phyloP scores from a whole-genome alignment of 2,888 invertebrate genomes.

The Drosophila paucipuncta region DNA sequence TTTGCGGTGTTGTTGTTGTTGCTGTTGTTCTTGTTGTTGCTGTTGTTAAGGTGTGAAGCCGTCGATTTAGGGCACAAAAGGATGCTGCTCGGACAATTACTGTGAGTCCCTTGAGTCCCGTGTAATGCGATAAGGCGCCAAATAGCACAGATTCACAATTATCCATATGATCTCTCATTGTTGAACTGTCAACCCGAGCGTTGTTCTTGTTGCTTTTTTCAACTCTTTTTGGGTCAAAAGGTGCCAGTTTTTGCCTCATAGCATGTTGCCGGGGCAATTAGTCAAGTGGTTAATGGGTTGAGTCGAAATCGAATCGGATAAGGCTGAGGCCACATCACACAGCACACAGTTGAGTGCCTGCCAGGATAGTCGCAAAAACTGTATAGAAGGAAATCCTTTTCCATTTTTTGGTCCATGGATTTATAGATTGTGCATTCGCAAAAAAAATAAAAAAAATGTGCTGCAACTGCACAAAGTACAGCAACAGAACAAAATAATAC shows the following conservation, averaged over 20 bases:
- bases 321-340: conserved; percentile 33
- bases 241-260: conserved; percentile 29
- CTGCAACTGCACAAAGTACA: conserved; percentile 40
- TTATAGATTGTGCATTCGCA: conserved; percentile 44
- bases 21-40: neutral
- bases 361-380: conserved; percentile 27
- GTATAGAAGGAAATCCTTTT: conserved; percentile 20
- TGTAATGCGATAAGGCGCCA: conserved; percentile 76
- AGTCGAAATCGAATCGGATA: conserved; percentile 62
- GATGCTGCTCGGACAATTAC: conserved; percentile 56
- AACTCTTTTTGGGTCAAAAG: conserved; percentile 68
- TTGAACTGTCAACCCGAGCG: conserved; percentile 45
- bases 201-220: neutral
- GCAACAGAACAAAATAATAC: neutral
- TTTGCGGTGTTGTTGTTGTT: conserved; percentile 61
- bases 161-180: conserved; percentile 63
- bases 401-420: conserved; percentile 1
- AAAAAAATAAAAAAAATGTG: conserved; percentile 9
- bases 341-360: conserved; percentile 25
- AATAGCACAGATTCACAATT: conserved; percentile 50
- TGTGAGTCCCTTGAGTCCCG: conserved; percentile 30
- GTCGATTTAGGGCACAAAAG: conserved; percentile 62
- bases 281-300: conserved; percentile 82
- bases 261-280: conserved; percentile 61
- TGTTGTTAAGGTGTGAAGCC: conserved; percentile 62